A percentile compares a stretch with the other conserved stretches of the same genome.
Conservation (phyloP, 2,113 vertebrate species). For the Elephas maximus region DNA sequence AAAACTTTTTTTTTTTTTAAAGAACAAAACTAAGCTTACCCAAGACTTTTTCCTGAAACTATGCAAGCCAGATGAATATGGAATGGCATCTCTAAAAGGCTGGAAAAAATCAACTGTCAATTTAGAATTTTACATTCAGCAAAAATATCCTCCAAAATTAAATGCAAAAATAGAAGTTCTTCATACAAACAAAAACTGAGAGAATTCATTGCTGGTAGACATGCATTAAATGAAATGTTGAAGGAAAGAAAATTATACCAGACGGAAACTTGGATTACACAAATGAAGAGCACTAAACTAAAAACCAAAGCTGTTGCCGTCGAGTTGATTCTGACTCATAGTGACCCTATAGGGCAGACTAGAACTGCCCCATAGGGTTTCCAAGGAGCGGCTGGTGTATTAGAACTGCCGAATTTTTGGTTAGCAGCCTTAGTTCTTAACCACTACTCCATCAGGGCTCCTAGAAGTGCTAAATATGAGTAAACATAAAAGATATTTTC, state of each 20-base stretch:
- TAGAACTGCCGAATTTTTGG: too few relatives aligned
- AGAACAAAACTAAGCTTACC: background rate
- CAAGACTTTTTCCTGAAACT: background rate
- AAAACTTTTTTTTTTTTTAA: background rate
- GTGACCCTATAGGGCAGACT: too few relatives aligned
- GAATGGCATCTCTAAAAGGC: background rate
- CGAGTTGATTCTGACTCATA: too few relatives aligned
- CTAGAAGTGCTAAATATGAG: background rate
- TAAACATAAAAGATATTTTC: background rate
- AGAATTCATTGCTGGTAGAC: background rate
- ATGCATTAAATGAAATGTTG: background rate
- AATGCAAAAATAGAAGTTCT: background rate
- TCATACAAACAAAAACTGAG: background rate
- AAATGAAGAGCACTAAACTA: background rate
- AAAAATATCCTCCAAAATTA: background rate
- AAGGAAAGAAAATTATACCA: background rate
- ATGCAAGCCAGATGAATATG: background rate
- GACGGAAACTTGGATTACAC: background rate
- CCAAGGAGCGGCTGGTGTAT: too few relatives aligned
- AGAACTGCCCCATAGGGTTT: too few relatives aligned
- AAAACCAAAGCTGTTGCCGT: too few relatives aligned
- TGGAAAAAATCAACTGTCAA: background rate
- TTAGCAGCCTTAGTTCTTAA: too few relatives aligned
- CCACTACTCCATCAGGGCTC: too few relatives aligned
- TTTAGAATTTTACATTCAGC: constrained; percentile 19